Evolutionary conservation across 2,888 invertebrate genomes (phyloP), one percentile per base, ranked within the genome.

Genomic region (Abscondita cerata): DNA sequence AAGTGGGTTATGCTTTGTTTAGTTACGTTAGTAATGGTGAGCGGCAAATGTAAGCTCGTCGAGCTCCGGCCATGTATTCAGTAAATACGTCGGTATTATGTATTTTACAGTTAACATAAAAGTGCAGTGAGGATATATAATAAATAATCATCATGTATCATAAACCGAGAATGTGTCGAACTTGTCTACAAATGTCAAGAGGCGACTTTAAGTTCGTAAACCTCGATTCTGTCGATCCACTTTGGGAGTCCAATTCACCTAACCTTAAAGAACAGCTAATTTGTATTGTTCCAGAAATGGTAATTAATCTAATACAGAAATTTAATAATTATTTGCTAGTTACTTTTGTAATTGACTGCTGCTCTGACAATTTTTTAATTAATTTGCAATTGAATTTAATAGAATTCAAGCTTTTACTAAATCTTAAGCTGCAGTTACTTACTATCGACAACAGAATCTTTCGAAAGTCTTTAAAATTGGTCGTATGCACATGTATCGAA

Each of bases 151-250:
- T 54, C 31, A 62, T 62, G 62, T 62, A 62, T 54, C 62, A 62
- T 38, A 41, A 18, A 36, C 62, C 62, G 36, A 58, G 51, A 47
- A 59, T 62, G 59, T 62, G 62, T 59, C 16, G 62, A 36, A 62
- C 62, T 18, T 62, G 62, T 62, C 54, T 62, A 31, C 62, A 62
- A 59, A 62, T 62, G 62, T 54, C 58, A 19, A 53, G 62, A 55
- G 62, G 62, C 36, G 62, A 62, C 54, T 62, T 62, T 55, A 62
- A 62, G 54, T 62, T 62, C 46, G 62, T 62, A 15, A 58, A 47
- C 41, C 62, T 62, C 40, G 62, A 62, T 59, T 50, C 51, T 19
- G 58, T 50, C 2, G 62, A 62, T 59, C 62, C 62, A 36, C 58
- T 62, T 36, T 62, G 62, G 62, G 58, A 62, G 18, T 59, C 58